A percentile compares a stretch with the other conserved stretches of the same genome.
Evolutionary conservation across 2,888 invertebrate species (phyloP).

Genomic region (Ellobium chinense): DNA sequence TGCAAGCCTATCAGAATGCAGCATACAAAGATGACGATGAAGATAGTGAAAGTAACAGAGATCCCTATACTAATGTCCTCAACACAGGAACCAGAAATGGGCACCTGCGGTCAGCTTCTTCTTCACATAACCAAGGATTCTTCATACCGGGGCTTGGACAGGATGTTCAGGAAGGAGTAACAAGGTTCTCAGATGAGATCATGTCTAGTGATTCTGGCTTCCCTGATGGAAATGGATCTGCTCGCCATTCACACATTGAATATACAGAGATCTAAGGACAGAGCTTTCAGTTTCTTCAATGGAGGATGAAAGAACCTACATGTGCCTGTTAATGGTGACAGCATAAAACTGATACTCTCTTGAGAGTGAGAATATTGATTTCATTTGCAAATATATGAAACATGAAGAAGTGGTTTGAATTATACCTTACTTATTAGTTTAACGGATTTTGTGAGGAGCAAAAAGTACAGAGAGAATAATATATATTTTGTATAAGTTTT

Average conservation of each 20-base stretch:
- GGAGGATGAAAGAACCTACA: too few relatives aligned
- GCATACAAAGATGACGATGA: conserved; percentile 23
- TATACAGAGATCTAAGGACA: conserved; percentile 63
- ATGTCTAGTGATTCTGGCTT: conserved; percentile 61
- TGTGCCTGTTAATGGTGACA: too few relatives aligned
- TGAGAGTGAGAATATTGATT: too few relatives aligned
- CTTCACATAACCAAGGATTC: neutral
- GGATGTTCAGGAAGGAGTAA: conserved; percentile 66
- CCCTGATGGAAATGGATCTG: conserved; percentile 69
- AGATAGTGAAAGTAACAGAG: neutral
- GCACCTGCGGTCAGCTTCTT: neutral
- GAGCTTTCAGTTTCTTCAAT: too few relatives aligned
- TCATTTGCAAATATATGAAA: too few relatives aligned
- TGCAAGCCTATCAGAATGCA: conserved; percentile 38
- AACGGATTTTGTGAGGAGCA: too few relatives aligned
- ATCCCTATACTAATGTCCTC: too few relatives aligned
- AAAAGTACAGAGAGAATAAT: too few relatives aligned
- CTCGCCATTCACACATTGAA: conserved; percentile 64
- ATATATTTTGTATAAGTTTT: too few relatives aligned
- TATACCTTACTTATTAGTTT: too few relatives aligned
- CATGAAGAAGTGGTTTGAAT: too few relatives aligned
- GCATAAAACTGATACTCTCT: too few relatives aligned
- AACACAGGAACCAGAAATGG: neutral
- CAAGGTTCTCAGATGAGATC: conserved; percentile 35
- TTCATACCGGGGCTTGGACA: conserved; percentile 55